These are phyloP conservation scores for Heloderma charlesbogerti DNA, from an alignment of 2,113 vertebrate genomes.

Conservation along the genomic window DNA sequence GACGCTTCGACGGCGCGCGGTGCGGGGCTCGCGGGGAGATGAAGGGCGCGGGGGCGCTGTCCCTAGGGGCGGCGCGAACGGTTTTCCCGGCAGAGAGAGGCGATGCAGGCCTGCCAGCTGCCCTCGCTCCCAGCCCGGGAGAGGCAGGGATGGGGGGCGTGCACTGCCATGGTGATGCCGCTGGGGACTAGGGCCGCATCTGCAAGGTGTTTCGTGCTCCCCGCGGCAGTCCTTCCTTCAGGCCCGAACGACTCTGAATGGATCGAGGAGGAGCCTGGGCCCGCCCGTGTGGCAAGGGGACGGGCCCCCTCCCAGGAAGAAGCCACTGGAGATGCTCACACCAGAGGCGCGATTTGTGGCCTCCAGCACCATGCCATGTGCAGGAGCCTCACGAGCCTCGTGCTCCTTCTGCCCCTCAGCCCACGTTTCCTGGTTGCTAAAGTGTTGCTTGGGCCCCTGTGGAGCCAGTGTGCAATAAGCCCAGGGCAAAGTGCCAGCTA, in stretches of 20 bases:
- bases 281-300: no score
- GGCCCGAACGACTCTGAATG: no score
- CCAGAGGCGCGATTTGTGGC: neutral
- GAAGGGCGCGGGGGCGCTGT: no score
- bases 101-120: neutral
- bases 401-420: neutral
- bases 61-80: no score
- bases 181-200: neutral
- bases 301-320: neutral
- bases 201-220: neutral
- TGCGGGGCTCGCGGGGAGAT: no score
- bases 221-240: no score
- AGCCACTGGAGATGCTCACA: neutral
- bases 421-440: neutral
- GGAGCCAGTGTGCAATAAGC: neutral
- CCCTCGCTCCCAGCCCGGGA: neutral
- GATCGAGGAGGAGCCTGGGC: neutral
- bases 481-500: neutral
- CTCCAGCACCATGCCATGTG: accelerated
- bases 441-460: neutral
- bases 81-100: neutral
- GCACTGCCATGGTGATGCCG: neutral
- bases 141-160: neutral
- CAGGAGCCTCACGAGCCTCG: neutral
- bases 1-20: no score